A percentile compares a stretch with the other conserved stretches of the same genome.
Evolutionary conservation across 2,113 vertebrate genomes (phyloP).

Genomic region (Lophura nycthemera): DNA sequence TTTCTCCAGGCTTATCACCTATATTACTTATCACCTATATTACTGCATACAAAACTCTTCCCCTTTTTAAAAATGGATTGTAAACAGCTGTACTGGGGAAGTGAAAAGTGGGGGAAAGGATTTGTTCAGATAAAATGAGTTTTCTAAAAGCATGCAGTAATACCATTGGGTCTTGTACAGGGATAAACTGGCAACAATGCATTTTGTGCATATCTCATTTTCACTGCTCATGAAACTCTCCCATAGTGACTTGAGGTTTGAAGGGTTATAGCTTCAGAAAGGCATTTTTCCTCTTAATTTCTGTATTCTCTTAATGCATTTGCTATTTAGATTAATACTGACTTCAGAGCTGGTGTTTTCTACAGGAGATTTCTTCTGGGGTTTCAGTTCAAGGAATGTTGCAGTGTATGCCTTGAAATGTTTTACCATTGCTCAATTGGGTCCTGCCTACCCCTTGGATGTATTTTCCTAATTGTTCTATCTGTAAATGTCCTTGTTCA

Average conservation of each 20-base stretch:
- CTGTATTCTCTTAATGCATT: neutral
- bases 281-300: neutral
- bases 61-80: neutral
- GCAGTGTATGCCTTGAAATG: neutral
- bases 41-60: neutral
- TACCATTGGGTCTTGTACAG: neutral
- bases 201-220: neutral
- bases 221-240: neutral
- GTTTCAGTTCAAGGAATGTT: neutral
- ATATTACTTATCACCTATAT: accelerated
- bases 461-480: neutral
- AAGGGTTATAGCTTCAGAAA: neutral
- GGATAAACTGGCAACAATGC: neutral
- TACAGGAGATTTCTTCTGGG: accelerated
- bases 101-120: neutral
- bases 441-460: neutral
- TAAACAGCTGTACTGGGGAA: accelerated
- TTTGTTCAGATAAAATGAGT: neutral
- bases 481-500: no score
- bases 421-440: neutral
- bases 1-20: neutral
- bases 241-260: neutral
- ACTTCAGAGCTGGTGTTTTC: neutral
- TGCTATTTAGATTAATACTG: neutral
- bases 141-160: neutral